Base-by-base conservation (phyloP, 2,113 vertebrate species). In the Mustela nigripes region DNA sequence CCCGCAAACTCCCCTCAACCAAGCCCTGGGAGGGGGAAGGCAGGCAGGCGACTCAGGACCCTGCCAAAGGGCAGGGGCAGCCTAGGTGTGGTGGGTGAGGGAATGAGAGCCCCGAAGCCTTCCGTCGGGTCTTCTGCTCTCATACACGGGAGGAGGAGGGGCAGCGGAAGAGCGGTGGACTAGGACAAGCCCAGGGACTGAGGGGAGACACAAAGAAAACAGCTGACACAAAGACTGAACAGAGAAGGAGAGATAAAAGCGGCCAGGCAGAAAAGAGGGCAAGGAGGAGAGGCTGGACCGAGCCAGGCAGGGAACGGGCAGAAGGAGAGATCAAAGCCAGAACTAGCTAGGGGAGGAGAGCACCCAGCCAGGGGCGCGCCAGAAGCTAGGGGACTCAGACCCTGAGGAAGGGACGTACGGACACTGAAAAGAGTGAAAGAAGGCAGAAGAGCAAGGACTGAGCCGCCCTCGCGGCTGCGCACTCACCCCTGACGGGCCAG, bases 331-430 rank as follows among this genome's bases (percentile, higher is more conserved):
- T 11, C 33, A 36, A 16, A 45, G 71, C 6, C 0, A 45, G 22
- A n/a, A 33, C 28, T 4, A 21, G 56, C 22, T 33, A 48, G 18
- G 31, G 42, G 31, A n/a, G 63, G n/a, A 65, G 6, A 19, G 58
- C 31, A 7, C 19, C 36, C 33, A 9, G 89, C 60, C 11, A 5
- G 65, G 19, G 85, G 58, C 22, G 28, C 39, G 6, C 67, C 48
- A 1, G 83, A 39, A n/a, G 74, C 50, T 21, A 2, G 14, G 6
- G 62, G 36, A 16, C 39, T 16, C 65, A 4, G 67, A 7, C 42
- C 45, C 5, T 2, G 11, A 48, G 8, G 31, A 11, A 45, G 14
- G 24, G 5, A 8, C 3, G 0, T 7, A 14, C 4, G 1, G n/a
- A 45, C 69, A 3, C 42, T 18, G 50, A 50, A 76, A 18, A 28